Percentiles rank a stretch among this genome's conserved stretches.
Conservation (phyloP, 2,113 vertebrate genomes). For the Rhinoderma darwinii region DNA sequence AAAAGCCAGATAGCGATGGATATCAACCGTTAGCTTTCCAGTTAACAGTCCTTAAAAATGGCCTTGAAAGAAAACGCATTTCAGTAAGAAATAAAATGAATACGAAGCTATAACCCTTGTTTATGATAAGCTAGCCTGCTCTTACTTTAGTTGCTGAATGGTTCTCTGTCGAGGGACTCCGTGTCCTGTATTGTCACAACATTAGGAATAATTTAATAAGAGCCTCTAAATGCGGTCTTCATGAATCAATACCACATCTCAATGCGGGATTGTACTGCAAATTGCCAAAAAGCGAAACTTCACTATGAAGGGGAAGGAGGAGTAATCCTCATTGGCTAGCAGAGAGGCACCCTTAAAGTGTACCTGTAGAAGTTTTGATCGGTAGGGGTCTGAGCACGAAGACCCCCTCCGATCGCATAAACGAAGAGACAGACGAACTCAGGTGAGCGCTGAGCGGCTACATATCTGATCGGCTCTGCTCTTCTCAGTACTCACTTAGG, state of each 20-base stretch:
- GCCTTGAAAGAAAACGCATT: neutral
- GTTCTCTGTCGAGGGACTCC: neutral
- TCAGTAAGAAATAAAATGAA: neutral
- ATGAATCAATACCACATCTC: neutral
- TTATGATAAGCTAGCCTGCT: neutral
- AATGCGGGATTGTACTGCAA: neutral
- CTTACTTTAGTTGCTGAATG: neutral
- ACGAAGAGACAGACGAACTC: no score
- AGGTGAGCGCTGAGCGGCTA: no score
- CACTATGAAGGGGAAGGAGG: neutral
- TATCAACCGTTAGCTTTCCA: neutral
- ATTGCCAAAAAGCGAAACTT: neutral
- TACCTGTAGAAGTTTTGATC: no score
- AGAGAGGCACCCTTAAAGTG: no score
- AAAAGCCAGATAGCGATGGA: neutral
- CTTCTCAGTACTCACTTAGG: no score
- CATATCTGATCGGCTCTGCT: no score
- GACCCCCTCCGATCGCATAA: no score
- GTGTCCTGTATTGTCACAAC: neutral
- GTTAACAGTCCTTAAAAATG: conserved; percentile 13
- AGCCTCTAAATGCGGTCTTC: neutral
- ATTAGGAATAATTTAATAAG: neutral
- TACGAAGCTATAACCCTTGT: neutral
- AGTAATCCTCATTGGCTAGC: no score
- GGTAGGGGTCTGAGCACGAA: no score